Percentiles rank a stretch among this genome's conserved stretches.
Conservation (phyloP, 2,113 vertebrate species). For the Petromus typicus region DNA sequence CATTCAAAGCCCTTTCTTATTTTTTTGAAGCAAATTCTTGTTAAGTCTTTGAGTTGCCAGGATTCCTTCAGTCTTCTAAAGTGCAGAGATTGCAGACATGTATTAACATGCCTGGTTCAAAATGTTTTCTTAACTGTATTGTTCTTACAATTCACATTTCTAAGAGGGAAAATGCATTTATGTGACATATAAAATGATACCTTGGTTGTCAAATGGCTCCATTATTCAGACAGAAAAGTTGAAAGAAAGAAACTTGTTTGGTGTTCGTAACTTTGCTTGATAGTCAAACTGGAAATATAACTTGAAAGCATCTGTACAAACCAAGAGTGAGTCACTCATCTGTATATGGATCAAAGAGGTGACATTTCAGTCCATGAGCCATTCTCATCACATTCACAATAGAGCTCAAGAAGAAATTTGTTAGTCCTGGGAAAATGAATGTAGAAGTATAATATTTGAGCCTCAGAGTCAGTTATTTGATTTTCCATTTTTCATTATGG, state of each 20-base stretch:
- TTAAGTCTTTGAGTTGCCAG: not conserved
- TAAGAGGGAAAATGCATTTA: conserved; percentile 43
- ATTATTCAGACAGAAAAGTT: no score
- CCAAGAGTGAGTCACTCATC: no score
- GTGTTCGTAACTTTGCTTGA: no score
- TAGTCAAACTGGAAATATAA: no score
- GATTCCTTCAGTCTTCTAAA: not conserved
- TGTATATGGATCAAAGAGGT: no score
- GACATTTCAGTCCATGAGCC: not conserved
- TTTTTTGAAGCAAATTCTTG: not conserved
- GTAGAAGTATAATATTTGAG: not conserved
- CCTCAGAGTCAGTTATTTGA: not conserved
- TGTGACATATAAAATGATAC: not conserved
- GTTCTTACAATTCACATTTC: conserved; percentile 31
- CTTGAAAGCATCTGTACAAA: no score
- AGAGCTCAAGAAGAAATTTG: not conserved
- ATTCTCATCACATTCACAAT: no score
- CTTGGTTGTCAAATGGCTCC: not conserved
- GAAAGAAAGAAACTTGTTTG: no score
- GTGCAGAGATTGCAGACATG: not conserved
- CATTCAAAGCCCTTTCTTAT: not conserved
- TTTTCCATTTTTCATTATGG: not conserved
- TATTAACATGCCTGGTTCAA: not conserved
- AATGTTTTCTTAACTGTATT: not conserved
- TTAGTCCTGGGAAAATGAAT: not conserved